Base-by-base conservation (phyloP, 30 jellyfish, hydroid and myxozoan genomes). In the Turritopsis dohrnii region DNA sequence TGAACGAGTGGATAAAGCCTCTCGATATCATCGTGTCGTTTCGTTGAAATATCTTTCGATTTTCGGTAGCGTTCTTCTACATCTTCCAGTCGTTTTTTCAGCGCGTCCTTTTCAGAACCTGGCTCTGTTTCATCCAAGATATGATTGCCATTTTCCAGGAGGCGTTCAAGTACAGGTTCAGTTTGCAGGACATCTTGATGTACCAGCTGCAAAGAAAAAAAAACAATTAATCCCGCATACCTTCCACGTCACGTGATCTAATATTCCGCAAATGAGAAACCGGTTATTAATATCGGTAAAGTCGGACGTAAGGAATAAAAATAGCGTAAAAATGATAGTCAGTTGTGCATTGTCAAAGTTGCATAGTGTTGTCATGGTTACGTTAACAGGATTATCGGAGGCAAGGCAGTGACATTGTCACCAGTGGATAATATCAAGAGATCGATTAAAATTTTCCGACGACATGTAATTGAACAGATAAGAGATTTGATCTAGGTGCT, bases 111-210 rank as follows among this genome's bases (percentile, higher is more conserved):
- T 83, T 94, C 97, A 1, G 87, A 16, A n/a, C 88, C 96, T 66
- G 96, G 91, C 84, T 85, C 97, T 26, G 95, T 66, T 65, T 25
- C 83, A 0, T 85, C 96, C 21, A 84, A 79, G 21, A 80, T 65
- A 29, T 86, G 90, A 20, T 83, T 88, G 53, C 97, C 97, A 86
- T 88, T 84, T 81, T 94, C 84, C 16, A 83, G 31, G 89, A 94
- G 87, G 1, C 96, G 89, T 9, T 94, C 88, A 72, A 72, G 88
- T 9, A 94, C 91, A 0, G 99, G 99, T 71, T 94, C 97, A 52
- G 88, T 96, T 71, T 86, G 96, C 29, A 52, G 81, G 20, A 93
- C 79, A 74, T 93, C 98, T 83, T 83, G 96, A 21, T 85, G 94
- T 31, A 93, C 81, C 53, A 93, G 25, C 98, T 93, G 60, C 13